Evolutionary conservation across 2,797 vertebrate genomes (phyloP), one percentile per base, ranked within the genome.

Genomic region (Pelobates cultripes): DNA sequence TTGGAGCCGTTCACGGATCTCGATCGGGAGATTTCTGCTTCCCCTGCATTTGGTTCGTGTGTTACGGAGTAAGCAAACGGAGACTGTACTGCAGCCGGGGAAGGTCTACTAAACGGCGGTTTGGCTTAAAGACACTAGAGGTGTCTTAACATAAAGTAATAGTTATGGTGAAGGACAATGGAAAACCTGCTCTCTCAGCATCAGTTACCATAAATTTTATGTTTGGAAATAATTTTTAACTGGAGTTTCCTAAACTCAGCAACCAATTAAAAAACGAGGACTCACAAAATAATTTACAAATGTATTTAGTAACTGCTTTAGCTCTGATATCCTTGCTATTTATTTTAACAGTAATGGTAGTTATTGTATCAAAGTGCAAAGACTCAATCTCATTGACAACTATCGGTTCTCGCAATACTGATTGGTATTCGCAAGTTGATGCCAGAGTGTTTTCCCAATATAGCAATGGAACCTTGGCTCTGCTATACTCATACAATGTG

Each of bases 111-210:
- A n/a, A n/a, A n/a, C n/a, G n/a, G n/a, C n/a, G n/a, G n/a, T n/a
- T n/a, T n/a, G n/a, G n/a, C n/a, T n/a, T n/a, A n/a, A n/a, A n/a
- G n/a, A n/a, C n/a, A n/a, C n/a, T n/a, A n/a, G n/a, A n/a, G n/a
- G n/a, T n/a, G n/a, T n/a, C n/a, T n/a, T n/a, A n/a, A 47, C 92
- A 95, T 60, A 93, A 89, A 86, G 88, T 95, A 85, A 78, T 88
- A 87, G 88, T 94, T 69, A 87, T 91, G 71, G 93, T 95, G 76
- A 90, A 91, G 85, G 94, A 95, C 89, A 93, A 92, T 79, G 93
- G 93, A 45, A 81, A 90, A 57, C 90, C 91, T 47, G 84, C 84
- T 86, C 89, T 87, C 40, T 92, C 90, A 85, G 85, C 51, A 73
- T 87, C 78, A 12, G 71, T 41, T 43, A 79, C 75, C 0, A 57